These are phyloP conservation scores for Tiaroga cobitis DNA, from an alignment of 2,797 vertebrate species.

Conservation along the genomic window DNA sequence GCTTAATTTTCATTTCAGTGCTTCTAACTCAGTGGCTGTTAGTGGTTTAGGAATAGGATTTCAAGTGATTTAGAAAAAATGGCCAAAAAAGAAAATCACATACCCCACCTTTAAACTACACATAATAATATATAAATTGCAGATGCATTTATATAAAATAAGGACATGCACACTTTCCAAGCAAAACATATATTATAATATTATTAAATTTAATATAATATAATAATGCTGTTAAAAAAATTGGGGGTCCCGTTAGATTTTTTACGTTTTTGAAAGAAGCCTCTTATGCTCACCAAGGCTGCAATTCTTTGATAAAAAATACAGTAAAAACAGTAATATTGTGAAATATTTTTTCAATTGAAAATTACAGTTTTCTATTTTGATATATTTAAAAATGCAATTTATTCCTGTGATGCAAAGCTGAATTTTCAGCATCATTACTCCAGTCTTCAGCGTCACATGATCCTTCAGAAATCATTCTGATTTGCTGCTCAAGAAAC, in stretches of 20 bases:
- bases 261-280: not conserved
- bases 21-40: too few relatives aligned
- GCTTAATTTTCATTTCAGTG: too few relatives aligned
- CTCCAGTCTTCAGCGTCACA: not conserved
- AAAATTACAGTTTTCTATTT: not conserved
- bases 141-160: not conserved
- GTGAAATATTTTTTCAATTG: not conserved
- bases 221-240: not conserved
- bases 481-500: not conserved
- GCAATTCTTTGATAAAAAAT: not conserved
- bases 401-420: not conserved
- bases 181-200: not conserved
- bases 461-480: not conserved
- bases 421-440: not conserved
- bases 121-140: not conserved
- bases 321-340: not conserved
- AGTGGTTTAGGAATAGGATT: too few relatives aligned
- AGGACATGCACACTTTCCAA: not conserved
- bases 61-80: too few relatives aligned
- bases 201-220: not conserved
- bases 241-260: too few relatives aligned
- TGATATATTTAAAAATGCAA: not conserved
- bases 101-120: not conserved
- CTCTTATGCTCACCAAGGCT: not conserved
- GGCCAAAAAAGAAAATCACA: too few relatives aligned